These are phyloP conservation scores for Cyrtorhinus lividipennis DNA, from an alignment of 1,140 invertebrate species.

Conservation along the genomic window DNA sequence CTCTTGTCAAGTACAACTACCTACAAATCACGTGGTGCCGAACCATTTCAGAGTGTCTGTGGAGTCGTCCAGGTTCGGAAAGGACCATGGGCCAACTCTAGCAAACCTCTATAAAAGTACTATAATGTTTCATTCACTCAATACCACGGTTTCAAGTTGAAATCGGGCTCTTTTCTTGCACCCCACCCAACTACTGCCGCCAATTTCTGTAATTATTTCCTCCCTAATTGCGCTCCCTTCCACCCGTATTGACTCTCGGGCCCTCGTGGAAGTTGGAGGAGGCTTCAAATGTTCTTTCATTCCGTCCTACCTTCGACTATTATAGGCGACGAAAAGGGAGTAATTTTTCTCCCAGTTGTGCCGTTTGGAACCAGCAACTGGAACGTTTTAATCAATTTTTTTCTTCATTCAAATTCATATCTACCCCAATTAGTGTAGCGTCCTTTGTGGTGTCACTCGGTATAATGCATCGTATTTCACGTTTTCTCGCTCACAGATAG, in stretches of 20 bases:
- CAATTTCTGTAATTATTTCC: background rate
- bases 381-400: background rate
- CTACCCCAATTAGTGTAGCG: background rate
- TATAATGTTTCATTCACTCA: too few relatives aligned
- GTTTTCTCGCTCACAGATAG: background rate
- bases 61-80: too few relatives aligned
- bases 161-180: too few relatives aligned
- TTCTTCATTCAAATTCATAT: background rate
- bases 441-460: background rate
- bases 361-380: background rate
- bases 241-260: background rate
- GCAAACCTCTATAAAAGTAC: too few relatives aligned
- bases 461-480: background rate
- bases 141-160: too few relatives aligned
- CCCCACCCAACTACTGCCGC: background rate
- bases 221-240: background rate
- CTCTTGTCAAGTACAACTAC: too few relatives aligned
- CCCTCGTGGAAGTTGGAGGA: background rate
- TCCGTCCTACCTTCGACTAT: background rate
- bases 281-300: background rate
- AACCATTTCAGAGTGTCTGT: too few relatives aligned
- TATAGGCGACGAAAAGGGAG: background rate
- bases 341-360: background rate
- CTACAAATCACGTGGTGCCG: too few relatives aligned
- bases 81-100: too few relatives aligned